These are phyloP conservation scores for Periophthalmus magnuspinnatus DNA, from an alignment of 2,797 vertebrate genomes.

Conservation along the genomic window DNA sequence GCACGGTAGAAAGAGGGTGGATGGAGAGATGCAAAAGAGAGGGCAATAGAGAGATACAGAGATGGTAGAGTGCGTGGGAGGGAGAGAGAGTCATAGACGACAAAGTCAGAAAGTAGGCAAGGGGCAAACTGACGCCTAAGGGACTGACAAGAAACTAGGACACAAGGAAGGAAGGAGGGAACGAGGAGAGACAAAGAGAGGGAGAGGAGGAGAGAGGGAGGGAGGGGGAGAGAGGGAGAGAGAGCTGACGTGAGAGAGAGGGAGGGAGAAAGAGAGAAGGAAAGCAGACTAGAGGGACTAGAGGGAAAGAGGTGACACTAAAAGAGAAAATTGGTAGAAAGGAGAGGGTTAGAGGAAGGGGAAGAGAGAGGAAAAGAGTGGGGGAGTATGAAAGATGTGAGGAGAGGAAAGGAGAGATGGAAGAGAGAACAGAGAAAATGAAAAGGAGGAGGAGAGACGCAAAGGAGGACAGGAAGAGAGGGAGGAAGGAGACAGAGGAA, in stretches of 20 bases:
- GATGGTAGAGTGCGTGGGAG: not conserved
- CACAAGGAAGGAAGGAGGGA: slow-evolving; percentile 15
- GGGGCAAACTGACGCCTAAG: slow-evolving; percentile 40
- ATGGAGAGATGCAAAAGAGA: slow-evolving; percentile 15
- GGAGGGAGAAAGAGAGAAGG: not conserved
- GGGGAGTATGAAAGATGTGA: too few species aligned
- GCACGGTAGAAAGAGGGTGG: slow-evolving; percentile 8
- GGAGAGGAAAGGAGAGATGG: too few species aligned
- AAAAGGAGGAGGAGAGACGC: too few species aligned
- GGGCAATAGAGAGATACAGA: not conserved
- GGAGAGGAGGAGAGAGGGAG: not conserved
- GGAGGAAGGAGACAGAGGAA: too few species aligned
- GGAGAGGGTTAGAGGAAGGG: not conserved
- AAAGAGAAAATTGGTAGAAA: too few species aligned
- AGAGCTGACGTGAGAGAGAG: not conserved
- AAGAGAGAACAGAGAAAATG: too few species aligned
- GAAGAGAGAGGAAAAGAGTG: slow-evolving; percentile 11
- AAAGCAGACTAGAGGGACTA: slow-evolving; percentile 8
- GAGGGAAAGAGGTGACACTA: too few species aligned
- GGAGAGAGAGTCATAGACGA: slow-evolving; percentile 15
- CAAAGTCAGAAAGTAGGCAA: slow-evolving; percentile 47
- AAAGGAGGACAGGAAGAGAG: too few species aligned
- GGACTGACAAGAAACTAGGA: slow-evolving; percentile 52
- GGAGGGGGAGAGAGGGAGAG: not conserved
- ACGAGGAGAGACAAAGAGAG: not conserved